A percentile compares a stretch with the other conserved stretches of the same genome.
These are phyloP conservation scores for Protonemura montana DNA, from an alignment of 2,888 invertebrate genomes.

Conservation along the genomic window DNA sequence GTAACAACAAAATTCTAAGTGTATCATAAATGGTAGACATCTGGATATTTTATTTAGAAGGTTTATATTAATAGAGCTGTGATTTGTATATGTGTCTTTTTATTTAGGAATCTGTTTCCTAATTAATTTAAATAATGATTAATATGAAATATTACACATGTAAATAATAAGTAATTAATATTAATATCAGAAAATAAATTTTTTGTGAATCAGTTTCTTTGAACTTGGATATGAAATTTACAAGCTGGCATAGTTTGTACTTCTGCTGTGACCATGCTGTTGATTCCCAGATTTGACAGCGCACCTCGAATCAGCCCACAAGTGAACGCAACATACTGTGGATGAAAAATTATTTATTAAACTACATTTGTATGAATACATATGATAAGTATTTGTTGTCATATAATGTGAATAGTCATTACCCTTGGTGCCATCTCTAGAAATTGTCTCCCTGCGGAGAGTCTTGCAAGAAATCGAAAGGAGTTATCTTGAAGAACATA, in stretches of 20 bases:
- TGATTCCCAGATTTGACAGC: constrained; percentile 91
- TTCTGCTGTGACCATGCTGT: constrained; percentile 94
- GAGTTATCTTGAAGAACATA: constrained; percentile 97
- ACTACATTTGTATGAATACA: constrained; percentile 37
- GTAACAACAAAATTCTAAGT: too few relatives aligned
- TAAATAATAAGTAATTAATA: too few relatives aligned
- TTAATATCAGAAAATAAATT: too few relatives aligned
- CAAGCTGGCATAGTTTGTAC: constrained; percentile 91
- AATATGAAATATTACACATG: too few relatives aligned
- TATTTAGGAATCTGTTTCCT: too few relatives aligned
- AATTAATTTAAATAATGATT: too few relatives aligned
- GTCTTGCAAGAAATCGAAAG: constrained; percentile 87
- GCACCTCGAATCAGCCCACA: constrained; percentile 96
- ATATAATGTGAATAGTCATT: too few relatives aligned
- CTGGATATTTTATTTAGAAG: too few relatives aligned
- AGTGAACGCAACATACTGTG: constrained; percentile 89
- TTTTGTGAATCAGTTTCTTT: constrained; percentile 73
- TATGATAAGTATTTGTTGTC: not conserved
- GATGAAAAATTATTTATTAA: constrained; percentile 52
- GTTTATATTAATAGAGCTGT: too few relatives aligned
- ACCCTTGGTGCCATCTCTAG: constrained; percentile 89
- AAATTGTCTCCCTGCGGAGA: constrained; percentile 90
- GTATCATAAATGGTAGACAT: too few relatives aligned
- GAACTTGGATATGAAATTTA: constrained; percentile 91
- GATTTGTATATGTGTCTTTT: too few relatives aligned